phyloP scores from a whole-genome alignment of 2,888 invertebrate species.

The Zygogramma bicolorata region DNA sequence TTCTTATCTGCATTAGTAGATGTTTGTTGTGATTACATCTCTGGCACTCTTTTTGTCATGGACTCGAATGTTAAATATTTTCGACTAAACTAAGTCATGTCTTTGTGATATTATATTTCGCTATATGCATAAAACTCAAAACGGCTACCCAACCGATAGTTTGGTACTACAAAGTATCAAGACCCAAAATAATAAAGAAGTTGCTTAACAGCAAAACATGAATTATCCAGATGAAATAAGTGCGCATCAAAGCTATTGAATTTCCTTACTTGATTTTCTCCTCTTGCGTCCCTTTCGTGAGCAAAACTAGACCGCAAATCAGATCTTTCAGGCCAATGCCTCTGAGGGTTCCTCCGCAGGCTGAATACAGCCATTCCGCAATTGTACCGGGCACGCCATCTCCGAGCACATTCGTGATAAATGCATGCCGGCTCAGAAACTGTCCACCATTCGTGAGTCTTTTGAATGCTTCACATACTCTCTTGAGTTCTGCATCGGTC shows the following conservation, averaged over 20 bases:
- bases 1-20: too few relatives aligned
- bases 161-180: too few relatives aligned
- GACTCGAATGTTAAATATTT: too few relatives aligned
- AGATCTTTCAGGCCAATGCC: constrained; percentile 88
- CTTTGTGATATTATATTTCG: too few relatives aligned
- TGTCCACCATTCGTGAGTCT: constrained; percentile 80
- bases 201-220: background rate
- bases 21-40: too few relatives aligned
- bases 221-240: background rate
- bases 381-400: constrained; percentile 86
- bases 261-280: constrained; percentile 81
- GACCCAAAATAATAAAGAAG: too few relatives aligned
- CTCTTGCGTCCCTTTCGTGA: constrained; percentile 86
- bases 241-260: background rate
- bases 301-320: constrained; percentile 85
- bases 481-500: constrained; percentile 83
- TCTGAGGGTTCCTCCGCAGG: constrained; percentile 86
- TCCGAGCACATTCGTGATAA: constrained; percentile 87
- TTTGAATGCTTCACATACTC: constrained; percentile 90
- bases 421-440: constrained; percentile 79
- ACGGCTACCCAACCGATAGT: too few relatives aligned
- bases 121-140: too few relatives aligned
- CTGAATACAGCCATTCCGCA: constrained; percentile 85
- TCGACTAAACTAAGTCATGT: too few relatives aligned
- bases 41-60: too few relatives aligned